Evolutionary conservation across 2,113 vertebrate genomes (phyloP).

Genomic region (Entomyzon cyanotis): DNA sequence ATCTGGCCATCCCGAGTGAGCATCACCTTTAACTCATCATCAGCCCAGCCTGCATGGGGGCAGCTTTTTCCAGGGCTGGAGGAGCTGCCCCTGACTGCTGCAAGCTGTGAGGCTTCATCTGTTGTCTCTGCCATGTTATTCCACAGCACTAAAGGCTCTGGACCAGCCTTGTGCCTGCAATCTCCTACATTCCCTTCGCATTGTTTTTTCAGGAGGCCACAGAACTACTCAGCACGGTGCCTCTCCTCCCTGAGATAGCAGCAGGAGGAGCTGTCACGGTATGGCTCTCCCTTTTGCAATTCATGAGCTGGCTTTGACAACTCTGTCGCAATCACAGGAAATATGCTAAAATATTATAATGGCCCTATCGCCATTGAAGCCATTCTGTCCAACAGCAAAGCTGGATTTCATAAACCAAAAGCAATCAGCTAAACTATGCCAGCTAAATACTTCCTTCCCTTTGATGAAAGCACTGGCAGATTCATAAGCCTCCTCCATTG

Average conservation of each 20-base stretch:
- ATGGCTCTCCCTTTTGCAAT: neutral
- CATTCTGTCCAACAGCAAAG: neutral
- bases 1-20: neutral
- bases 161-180: neutral
- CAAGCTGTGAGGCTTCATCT: neutral
- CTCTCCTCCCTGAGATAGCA: accelerated
- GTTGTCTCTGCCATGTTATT: accelerated
- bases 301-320: neutral
- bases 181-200: neutral
- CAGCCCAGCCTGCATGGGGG: accelerated
- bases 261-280: neutral
- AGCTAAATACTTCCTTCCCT: neutral
- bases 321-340: neutral
- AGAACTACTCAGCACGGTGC: accelerated
- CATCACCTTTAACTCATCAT: neutral
- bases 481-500: neutral
- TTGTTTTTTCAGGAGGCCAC: neutral
- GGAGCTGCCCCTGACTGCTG: neutral
- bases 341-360: constrained; percentile 20
- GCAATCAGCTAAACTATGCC: neutral
- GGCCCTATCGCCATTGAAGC: neutral
- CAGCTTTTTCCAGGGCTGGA: neutral
- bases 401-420: constrained; percentile 16
- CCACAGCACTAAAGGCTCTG: neutral
- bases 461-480: neutral